These are phyloP conservation scores for Micronycteris hirsuta DNA, from an alignment of 2,113 vertebrate genomes.

Conservation along the genomic window DNA sequence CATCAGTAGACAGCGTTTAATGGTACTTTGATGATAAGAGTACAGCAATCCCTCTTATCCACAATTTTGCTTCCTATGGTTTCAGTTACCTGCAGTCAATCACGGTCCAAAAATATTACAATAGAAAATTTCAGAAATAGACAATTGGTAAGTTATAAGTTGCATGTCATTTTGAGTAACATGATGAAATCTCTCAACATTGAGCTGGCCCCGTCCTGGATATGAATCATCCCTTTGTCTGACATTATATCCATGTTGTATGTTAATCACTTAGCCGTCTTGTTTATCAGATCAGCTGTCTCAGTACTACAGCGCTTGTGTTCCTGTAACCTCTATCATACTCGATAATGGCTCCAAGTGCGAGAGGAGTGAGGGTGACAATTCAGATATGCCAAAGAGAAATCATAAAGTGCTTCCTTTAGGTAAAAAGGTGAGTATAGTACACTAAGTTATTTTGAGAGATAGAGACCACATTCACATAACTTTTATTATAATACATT, in stretches of 20 bases:
- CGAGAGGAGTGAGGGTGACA: not conserved
- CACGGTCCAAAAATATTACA: not conserved
- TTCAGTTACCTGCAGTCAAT: not conserved
- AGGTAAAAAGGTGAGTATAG: not conserved
- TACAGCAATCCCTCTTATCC: not conserved
- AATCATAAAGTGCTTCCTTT: not conserved
- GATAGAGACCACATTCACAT: not conserved
- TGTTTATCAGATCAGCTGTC: not conserved
- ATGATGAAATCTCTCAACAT: not conserved
- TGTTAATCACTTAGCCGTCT: not conserved
- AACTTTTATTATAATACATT: not conserved
- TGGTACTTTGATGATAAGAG: not conserved
- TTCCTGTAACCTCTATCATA: not conserved
- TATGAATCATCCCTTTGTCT: not conserved
- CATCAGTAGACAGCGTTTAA: not conserved
- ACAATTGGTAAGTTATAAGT: not conserved
- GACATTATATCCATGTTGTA: not conserved
- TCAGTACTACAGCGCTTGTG: not conserved
- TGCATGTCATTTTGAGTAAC: not conserved
- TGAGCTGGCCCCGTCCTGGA: not conserved
- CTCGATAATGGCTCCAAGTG: not conserved
- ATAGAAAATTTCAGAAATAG: not conserved
- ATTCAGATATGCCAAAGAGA: not conserved
- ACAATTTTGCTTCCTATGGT: not conserved
- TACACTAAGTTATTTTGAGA: not conserved